Percentiles rank a stretch among this genome's conserved stretches.
Evolutionary conservation across 1,140 invertebrate genomes (phyloP).

Genomic region (Radopholus similis): DNA sequence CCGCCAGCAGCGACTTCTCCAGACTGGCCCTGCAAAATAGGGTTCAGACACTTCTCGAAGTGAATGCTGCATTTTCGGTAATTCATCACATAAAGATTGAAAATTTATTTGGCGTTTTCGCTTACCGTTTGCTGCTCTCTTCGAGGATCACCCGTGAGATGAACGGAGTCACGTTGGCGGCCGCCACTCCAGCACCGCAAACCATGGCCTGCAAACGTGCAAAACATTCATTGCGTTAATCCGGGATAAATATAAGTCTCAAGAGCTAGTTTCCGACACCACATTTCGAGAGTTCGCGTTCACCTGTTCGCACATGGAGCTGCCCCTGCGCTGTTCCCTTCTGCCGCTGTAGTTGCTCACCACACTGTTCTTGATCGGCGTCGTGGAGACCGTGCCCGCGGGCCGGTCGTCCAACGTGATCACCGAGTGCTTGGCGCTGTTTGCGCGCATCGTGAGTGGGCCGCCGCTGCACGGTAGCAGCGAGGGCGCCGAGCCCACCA

Average conservation of each 20-base stretch:
- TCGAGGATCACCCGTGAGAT: not conserved
- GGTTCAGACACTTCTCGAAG: too few relatives aligned
- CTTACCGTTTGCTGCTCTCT: not conserved
- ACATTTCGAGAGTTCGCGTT: too few relatives aligned
- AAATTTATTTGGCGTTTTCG: not conserved
- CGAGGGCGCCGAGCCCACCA: constrained; percentile 8
- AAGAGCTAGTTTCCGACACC: too few relatives aligned
- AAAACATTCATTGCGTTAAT: too few relatives aligned
- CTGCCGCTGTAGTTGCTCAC: not conserved
- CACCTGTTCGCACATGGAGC: not conserved
- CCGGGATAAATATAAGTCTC: too few relatives aligned
- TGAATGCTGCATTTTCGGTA: not conserved
- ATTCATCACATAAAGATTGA: not conserved
- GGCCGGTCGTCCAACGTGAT: constrained; percentile 11
- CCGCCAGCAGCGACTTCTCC: not conserved
- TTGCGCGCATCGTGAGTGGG: not conserved
- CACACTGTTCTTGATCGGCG: not conserved
- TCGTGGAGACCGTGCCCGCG: not conserved
- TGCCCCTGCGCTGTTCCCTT: not conserved
- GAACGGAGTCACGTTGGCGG: not conserved
- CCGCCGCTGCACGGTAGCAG: not conserved
- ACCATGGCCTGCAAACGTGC: constrained; percentile 6
- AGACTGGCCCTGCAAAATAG: too few relatives aligned
- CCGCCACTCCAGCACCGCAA: not conserved
- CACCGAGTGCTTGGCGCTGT: constrained; percentile 18